Base-by-base conservation (phyloP, 2,888 invertebrate species). In the Gandaritis pyraliata region DNA sequence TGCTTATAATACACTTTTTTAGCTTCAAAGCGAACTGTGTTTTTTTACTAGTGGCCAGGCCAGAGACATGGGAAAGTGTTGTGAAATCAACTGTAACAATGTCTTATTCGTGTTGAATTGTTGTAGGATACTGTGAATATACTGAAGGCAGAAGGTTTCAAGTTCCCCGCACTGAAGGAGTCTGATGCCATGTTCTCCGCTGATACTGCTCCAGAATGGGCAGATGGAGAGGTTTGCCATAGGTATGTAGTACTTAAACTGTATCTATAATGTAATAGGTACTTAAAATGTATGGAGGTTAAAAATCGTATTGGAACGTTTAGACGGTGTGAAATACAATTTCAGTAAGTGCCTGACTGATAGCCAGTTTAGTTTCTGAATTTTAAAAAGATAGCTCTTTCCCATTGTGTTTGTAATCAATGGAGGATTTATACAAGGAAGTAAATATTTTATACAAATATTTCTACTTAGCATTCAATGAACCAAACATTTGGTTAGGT, bases 131-230 rank as follows among this genome's bases (percentile, higher is more conserved):
- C 97, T 1, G 96, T 98, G 89, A 97, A 96, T 78, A 95, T 98
- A 72, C 94, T 99, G 93, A 99, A 98, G 90, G 94, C 97, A 47
- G 98, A 99, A 93, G 98, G 98, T 38, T 96, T 95, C 85, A 95
- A 96, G 72, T 98, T 99, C 83, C 98, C 98, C 0, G 93, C 94
- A 39, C 87, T 98, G 56, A 97, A 97, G 80, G 99, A 99, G 89
- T 97, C 98, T 60, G 99, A 99, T 89, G 99, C 99, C 41, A 99
- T 99, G 99, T 99, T 99, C 87, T 95, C 95, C 59, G 97, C 99
- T 4, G 98, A 99, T 82, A 96, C 96, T 23, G 99, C 99, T 11
- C 99, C 99, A 0, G 97, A 98, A 79, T 99, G 99, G 99, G 96
- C 96, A 2, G 99, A 99, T 81, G 98, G 98, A 13, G 96, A 97